Evolutionary conservation across 2,113 vertebrate genomes (phyloP).

Genomic region (Seriola rivoliana): DNA sequence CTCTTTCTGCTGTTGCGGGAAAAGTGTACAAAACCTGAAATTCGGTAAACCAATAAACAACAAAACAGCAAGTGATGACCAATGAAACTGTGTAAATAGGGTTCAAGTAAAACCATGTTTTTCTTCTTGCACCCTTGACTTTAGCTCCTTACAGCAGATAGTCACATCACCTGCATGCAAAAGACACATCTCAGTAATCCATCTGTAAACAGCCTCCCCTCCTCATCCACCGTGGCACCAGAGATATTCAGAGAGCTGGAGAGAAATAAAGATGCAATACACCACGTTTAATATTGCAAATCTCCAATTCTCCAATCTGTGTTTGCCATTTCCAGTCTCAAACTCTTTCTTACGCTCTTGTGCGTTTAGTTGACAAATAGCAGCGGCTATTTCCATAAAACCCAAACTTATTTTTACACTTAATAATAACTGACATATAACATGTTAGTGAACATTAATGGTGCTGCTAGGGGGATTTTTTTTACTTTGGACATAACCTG

Average conservation of each 20-base stretch:
- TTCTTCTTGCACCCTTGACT: no score
- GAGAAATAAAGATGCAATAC: constrained; percentile 4
- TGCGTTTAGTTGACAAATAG: background rate
- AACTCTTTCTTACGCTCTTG: background rate
- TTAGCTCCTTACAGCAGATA: background rate
- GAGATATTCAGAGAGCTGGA: background rate
- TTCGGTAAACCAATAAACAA: background rate
- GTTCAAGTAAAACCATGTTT: background rate
- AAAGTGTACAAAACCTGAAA: background rate
- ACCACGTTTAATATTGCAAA: background rate
- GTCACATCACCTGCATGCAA: background rate
- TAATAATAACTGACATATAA: background rate
- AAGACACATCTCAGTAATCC: constrained; percentile 24
- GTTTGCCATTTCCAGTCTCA: background rate
- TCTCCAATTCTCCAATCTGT: background rate
- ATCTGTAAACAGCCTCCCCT: constrained; percentile 15
- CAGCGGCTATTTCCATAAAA: background rate
- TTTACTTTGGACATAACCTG: background rate
- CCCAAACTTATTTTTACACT: background rate
- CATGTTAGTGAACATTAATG: background rate
- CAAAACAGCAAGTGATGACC: background rate
- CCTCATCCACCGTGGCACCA: background rate
- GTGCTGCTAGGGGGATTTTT: background rate
- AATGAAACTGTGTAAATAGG: background rate
- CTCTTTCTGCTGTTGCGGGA: background rate